A percentile compares a stretch with the other conserved stretches of the same genome.
Conservation (phyloP, 2,113 vertebrate genomes). For the Zapus hudsonius region DNA sequence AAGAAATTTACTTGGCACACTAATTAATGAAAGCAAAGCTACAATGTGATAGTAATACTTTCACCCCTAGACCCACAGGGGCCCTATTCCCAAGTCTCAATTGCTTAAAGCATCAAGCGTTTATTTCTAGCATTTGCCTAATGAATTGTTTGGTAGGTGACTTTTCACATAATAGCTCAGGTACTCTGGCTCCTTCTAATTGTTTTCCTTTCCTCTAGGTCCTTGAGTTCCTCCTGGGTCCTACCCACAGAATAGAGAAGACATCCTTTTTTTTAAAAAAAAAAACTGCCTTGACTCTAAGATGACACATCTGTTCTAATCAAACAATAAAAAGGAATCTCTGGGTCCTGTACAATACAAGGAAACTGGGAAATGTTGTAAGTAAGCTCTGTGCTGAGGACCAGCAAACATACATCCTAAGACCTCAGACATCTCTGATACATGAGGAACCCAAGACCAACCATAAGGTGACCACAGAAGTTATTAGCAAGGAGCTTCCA, state of each 20-base stretch:
- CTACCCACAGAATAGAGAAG: not conserved
- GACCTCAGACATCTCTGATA: not conserved
- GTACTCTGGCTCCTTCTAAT: not conserved
- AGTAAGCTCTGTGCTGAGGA: not conserved
- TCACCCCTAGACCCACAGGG: too few relatives aligned
- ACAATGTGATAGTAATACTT: not conserved
- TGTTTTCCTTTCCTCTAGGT: not conserved
- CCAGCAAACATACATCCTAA: not conserved
- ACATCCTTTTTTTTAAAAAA: not conserved
- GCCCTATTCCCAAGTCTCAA: not conserved
- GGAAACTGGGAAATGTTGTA: not conserved
- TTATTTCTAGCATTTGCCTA: not conserved
- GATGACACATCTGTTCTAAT: not conserved
- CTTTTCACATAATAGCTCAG: not conserved
- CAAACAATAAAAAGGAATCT: not conserved
- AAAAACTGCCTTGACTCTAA: not conserved
- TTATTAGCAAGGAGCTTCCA: not conserved
- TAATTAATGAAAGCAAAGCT: not conserved
- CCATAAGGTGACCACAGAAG: not conserved
- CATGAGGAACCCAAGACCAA: not conserved
- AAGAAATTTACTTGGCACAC: not conserved
- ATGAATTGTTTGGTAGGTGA: not conserved
- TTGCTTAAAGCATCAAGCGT: constrained; percentile 23
- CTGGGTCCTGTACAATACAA: not conserved
- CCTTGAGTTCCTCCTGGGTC: not conserved